Conservation (phyloP, 2,888 invertebrate species). For the Tachina fera region DNA sequence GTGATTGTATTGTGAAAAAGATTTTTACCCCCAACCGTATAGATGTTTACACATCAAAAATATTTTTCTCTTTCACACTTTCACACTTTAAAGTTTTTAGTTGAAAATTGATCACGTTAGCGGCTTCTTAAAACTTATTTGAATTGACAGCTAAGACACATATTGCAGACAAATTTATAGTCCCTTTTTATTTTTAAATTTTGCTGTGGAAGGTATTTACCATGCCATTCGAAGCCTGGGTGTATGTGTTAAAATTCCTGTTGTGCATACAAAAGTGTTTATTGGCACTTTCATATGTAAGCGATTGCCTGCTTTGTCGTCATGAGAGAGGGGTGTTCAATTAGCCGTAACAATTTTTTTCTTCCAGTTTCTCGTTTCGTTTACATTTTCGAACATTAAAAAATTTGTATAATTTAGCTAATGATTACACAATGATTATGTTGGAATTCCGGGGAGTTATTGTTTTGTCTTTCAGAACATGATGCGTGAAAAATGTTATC, state of each 20-base stretch:
- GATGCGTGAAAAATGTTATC: conserved; percentile 70
- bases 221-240: too few relatives aligned
- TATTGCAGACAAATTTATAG: too few relatives aligned
- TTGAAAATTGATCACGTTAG: neutral
- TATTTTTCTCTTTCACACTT: too few relatives aligned
- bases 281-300: neutral
- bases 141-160: too few relatives aligned
- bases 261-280: neutral
- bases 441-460: conserved; percentile 71
- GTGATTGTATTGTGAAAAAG: too few relatives aligned
- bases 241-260: neutral
- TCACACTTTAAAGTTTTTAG: neutral
- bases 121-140: too few relatives aligned
- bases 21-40: too few relatives aligned
- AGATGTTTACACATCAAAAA: too few relatives aligned
- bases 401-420: conserved; percentile 77
- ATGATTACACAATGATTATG: conserved; percentile 82
- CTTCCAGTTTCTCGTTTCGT: conserved; percentile 52
- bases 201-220: too few relatives aligned
- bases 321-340: conserved; percentile 82
- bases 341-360: conserved; percentile 81
- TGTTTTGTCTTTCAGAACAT: conserved; percentile 39
- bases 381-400: conserved; percentile 50
- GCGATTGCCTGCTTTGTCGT: conserved; percentile 58
- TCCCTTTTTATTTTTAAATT: too few relatives aligned